Conservation (phyloP, 2,888 invertebrate genomes). For the Prosapia bicincta region DNA sequence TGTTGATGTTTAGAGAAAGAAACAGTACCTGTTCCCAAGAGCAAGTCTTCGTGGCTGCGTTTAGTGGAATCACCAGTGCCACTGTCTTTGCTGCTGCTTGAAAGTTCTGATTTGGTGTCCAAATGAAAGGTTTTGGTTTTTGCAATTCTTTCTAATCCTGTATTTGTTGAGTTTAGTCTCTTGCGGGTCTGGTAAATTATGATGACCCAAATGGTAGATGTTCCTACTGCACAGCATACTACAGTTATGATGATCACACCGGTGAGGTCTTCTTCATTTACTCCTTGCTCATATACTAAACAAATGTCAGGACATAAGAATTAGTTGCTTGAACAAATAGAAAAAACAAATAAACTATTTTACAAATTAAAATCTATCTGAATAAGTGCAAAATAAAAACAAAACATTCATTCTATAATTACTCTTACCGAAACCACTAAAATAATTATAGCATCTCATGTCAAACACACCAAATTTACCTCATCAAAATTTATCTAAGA, state of each 20-base stretch:
- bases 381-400: no score
- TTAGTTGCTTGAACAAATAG: no score
- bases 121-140: constrained; percentile 44
- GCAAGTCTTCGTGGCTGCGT: constrained; percentile 57
- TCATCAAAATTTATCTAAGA: no score
- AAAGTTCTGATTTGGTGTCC: constrained; percentile 71
- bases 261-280: constrained; percentile 70
- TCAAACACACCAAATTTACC: no score
- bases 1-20: no score
- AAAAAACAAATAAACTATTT: neutral
- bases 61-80: constrained; percentile 77
- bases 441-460: no score
- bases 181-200: constrained; percentile 84
- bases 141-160: constrained; percentile 47
- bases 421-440: no score
- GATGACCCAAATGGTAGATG: constrained; percentile 87
- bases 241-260: constrained; percentile 87
- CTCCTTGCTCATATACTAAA: constrained; percentile 48
- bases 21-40: constrained; percentile 31
- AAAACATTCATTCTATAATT: no score
- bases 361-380: no score
- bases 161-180: constrained; percentile 53
- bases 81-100: constrained; percentile 70
- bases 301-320: no score
- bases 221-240: constrained; percentile 87